Percentiles rank a stretch among this genome's conserved stretches.
Evolutionary conservation across 1,140 invertebrate genomes (phyloP).

Genomic region (Drosophila melanica): DNA sequence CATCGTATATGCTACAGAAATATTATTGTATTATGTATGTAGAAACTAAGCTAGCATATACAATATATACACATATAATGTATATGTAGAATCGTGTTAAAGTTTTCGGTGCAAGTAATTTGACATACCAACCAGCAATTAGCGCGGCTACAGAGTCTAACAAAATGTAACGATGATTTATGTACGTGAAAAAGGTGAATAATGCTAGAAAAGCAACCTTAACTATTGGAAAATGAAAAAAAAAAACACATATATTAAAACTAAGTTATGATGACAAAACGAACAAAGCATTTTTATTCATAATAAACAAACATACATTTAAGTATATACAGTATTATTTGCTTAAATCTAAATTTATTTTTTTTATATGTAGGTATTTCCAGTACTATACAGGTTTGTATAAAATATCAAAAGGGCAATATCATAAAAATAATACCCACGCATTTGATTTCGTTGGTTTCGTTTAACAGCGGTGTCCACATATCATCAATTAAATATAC

Average conservation of each 20-base stretch:
- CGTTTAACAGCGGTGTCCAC: conserved; percentile 61
- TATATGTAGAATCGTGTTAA: conserved; percentile 40
- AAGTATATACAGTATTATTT: conserved; percentile 15
- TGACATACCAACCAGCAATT: conserved; percentile 47
- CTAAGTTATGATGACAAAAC: conserved; percentile 68
- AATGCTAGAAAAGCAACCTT: conserved; percentile 60
- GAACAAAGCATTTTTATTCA: conserved; percentile 55
- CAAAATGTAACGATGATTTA: conserved; percentile 44
- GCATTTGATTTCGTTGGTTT: conserved; percentile 63
- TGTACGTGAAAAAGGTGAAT: conserved; percentile 34
- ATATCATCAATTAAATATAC: conserved; percentile 21
- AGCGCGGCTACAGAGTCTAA: conserved; percentile 65
- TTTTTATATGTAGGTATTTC: conserved; percentile 37
- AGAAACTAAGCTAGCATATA: conserved; percentile 57
- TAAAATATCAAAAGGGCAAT: conserved; percentile 65
- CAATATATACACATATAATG: conserved; percentile 20
- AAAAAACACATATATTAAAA: conserved; percentile 54
- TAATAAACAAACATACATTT: conserved; percentile 16
- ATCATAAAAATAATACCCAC: conserved; percentile 31
- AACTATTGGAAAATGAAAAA: conserved; percentile 66
- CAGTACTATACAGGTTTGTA: conserved; percentile 50
- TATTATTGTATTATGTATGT: conserved; percentile 53
- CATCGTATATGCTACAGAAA: conserved; percentile 49
- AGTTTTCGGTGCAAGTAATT: conserved; percentile 51
- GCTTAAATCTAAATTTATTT: conserved; percentile 5